These are phyloP conservation scores for Diceros bicornis DNA, from an alignment of 2,797 vertebrate species.

Conservation along the genomic window DNA sequence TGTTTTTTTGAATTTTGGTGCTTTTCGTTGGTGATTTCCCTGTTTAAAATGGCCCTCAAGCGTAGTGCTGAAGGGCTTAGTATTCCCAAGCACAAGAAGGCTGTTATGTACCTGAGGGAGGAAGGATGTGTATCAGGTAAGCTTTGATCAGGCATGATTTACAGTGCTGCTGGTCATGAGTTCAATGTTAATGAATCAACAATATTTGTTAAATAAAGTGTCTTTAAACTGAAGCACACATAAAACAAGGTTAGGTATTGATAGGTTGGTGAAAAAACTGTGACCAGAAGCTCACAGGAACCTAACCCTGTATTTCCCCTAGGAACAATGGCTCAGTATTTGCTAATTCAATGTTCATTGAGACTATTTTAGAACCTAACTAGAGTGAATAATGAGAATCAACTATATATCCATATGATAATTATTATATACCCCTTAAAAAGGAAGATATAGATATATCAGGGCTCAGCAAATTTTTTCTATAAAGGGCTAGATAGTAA, in stretches of 20 bases:
- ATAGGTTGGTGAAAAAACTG: background rate
- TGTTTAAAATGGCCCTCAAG: background rate
- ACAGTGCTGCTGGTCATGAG: background rate
- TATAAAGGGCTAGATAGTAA: background rate
- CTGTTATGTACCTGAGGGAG: background rate
- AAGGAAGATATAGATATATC: background rate
- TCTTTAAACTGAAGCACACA: constrained; percentile 16
- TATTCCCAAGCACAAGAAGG: background rate
- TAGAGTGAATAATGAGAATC: background rate
- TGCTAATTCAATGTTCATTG: background rate
- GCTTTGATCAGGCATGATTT: background rate
- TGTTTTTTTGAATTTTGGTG: background rate
- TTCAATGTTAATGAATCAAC: background rate
- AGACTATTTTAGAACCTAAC: background rate
- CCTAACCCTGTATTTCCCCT: background rate
- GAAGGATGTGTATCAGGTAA: background rate
- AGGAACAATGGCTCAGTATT: background rate
- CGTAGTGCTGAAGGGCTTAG: background rate
- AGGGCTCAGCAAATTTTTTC: background rate
- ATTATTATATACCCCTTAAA: background rate
- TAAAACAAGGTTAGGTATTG: background rate
- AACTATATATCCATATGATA: background rate
- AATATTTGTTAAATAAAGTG: background rate
- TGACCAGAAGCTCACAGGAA: background rate
- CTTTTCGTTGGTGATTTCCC: background rate